Evolutionary conservation across 2,797 vertebrate genomes (phyloP), one percentile per base, ranked within the genome.

Genomic region (Melanotaenia boesemani): DNA sequence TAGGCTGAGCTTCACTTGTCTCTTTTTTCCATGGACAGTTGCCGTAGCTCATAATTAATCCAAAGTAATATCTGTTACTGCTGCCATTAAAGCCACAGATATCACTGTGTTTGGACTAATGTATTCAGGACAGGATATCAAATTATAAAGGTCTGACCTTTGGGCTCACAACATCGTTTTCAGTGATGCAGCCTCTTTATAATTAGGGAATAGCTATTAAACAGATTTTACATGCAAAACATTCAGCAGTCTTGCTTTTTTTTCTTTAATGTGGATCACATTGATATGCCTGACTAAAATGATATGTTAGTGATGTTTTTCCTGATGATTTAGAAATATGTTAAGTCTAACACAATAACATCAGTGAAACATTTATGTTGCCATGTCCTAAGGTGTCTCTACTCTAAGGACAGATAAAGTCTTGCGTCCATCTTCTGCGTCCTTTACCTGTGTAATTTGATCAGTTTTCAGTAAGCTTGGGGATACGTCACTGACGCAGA

Each of bases 11-110:
- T 87, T 77, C 81, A 83, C 78, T 87, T 83, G 76, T 83, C 63
- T 63, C 63, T 70, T 74, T 82, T 81, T 76, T 60, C 55, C 20
- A 64, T 54, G 62, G 67, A 69, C 72, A 68, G 50, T 60, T 81
- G 22, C 46, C 46, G 76, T 36, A 69, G 68, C 65, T 81, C 68
- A 77, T 82, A 86, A 88, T 88, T 71, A 86, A 84, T 78, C 76
- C 72, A 70, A 84, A 56, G 78, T 86, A 83, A 91, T 86, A 85
- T 84, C 79, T 82, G 34, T 80, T 73, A 83, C 82, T 71, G 69
- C 70, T 81, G 80, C 76, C 74, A 82, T 90, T 56, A 81, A 52
- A 72, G 59, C 68, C 63, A 73, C 63, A 55, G 41, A 65, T 69
- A 83, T 75, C 57, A 73, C 48, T 67, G 67, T 81, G 63, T 79